Conservation (phyloP, 1,140 invertebrate genomes). For the Steinernema khuongi region DNA sequence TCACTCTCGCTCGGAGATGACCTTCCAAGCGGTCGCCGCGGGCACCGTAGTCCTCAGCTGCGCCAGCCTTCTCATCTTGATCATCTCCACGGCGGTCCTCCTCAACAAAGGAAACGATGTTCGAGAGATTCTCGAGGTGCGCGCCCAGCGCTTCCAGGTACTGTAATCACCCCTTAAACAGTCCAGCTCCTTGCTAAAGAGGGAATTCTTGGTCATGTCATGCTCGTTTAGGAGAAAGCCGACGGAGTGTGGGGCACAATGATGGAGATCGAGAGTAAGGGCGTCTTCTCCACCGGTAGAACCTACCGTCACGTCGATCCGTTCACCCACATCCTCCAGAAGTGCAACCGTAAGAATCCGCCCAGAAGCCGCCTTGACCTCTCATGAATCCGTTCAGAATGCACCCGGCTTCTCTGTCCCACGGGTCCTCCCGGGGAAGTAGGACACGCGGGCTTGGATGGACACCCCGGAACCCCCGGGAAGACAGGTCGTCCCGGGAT, state of each 20-base stretch:
- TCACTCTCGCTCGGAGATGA: too few species aligned
- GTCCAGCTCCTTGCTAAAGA: too few species aligned
- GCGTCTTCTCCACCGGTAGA: background rate
- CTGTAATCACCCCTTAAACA: too few species aligned
- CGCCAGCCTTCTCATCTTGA: background rate
- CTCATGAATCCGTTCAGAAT: background rate
- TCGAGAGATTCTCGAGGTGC: background rate
- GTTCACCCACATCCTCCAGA: background rate
- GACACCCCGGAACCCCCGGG: slow-evolving; percentile 10
- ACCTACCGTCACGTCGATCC: slow-evolving; percentile 2
- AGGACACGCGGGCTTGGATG: background rate
- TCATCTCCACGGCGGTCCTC: background rate
- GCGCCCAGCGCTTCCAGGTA: background rate
- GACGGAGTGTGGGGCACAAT: background rate
- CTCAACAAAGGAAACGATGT: background rate
- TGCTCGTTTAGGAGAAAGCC: background rate
- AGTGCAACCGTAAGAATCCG: background rate
- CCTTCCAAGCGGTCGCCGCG: background rate
- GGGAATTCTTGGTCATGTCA: background rate
- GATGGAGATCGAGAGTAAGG: background rate
- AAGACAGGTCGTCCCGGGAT: background rate
- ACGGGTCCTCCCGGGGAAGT: background rate
- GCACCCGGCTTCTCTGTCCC: background rate
- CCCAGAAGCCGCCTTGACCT: background rate
- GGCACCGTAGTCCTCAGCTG: background rate